Conservation (phyloP, 2,888 invertebrate genomes). For the Limnephilus auricula region DNA sequence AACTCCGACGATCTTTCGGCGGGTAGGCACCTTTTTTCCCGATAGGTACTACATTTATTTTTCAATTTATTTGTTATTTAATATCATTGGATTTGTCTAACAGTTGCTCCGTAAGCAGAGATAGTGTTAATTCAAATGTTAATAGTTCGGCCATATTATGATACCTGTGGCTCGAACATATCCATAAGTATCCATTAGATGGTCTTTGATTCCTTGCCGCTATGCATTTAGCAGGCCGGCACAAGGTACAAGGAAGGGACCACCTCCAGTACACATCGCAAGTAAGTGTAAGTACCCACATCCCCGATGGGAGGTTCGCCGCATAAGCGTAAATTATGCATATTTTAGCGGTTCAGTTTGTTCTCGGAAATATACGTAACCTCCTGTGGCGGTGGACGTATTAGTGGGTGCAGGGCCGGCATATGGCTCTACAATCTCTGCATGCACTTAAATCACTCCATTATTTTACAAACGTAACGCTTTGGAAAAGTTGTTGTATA, state of each 20-base stretch:
- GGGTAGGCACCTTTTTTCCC: no score
- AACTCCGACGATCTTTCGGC: no score
- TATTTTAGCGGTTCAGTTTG: constrained; percentile 44
- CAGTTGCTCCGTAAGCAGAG: neutral
- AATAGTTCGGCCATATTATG: no score
- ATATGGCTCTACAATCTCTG: neutral
- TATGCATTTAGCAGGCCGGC: constrained; percentile 10
- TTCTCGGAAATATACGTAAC: constrained; percentile 32
- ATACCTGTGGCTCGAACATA: neutral
- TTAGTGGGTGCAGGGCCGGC: neutral
- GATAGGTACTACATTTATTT: no score
- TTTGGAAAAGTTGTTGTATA: no score
- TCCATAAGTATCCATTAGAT: neutral
- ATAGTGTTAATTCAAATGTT: neutral
- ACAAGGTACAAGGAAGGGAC: neutral
- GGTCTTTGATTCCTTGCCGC: neutral
- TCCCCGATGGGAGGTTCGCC: constrained; percentile 22
- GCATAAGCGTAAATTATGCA: constrained; percentile 48
- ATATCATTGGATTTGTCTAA: neutral
- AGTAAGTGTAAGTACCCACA: neutral
- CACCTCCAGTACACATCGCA: constrained; percentile 18
- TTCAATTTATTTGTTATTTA: neutral
- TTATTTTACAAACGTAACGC: no score
- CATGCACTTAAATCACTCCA: no score
- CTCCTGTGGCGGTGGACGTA: constrained; percentile 6